Percentiles rank a stretch among this genome's conserved stretches.
These are phyloP conservation scores for Haemorhous mexicanus DNA, from an alignment of 2,113 vertebrate genomes.

Conservation along the genomic window DNA sequence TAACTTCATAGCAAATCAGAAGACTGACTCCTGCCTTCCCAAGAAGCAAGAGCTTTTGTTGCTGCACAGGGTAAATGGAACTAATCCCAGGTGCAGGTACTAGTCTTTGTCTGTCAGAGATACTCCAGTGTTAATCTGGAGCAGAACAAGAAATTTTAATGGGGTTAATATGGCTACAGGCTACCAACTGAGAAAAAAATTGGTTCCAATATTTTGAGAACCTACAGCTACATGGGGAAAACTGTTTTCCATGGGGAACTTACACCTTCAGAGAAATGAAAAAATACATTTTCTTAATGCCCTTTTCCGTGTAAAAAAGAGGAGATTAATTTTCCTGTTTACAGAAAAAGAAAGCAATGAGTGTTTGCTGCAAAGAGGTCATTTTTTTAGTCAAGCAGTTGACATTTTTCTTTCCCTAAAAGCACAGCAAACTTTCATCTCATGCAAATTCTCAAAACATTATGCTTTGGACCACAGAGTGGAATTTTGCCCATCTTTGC, in stretches of 20 bases:
- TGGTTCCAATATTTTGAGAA: background rate
- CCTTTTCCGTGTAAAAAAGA: background rate
- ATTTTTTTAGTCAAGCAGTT: background rate
- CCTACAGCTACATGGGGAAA: background rate
- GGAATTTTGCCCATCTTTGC: background rate
- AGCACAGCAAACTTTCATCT: background rate
- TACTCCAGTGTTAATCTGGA: background rate
- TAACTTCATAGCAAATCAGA: conserved; percentile 74
- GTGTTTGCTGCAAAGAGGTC: background rate
- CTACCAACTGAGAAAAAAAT: background rate
- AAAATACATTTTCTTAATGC: background rate
- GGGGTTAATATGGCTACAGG: background rate
- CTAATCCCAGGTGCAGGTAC: conserved; percentile 30
- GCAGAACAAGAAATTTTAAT: background rate
- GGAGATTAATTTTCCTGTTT: background rate
- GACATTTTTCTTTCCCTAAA: background rate
- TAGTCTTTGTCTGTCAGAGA: background rate
- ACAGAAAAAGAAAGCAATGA: background rate
- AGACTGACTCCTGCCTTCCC: conserved; percentile 57
- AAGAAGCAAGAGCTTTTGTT: conserved; percentile 64
- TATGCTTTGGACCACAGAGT: background rate
- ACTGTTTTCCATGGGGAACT: background rate
- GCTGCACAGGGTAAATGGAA: conserved; percentile 35
- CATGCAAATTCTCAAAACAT: background rate
- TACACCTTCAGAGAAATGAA: background rate